These are phyloP conservation scores for Troides oblongomaculatus DNA, from an alignment of 2,888 invertebrate species.

Conservation along the genomic window DNA sequence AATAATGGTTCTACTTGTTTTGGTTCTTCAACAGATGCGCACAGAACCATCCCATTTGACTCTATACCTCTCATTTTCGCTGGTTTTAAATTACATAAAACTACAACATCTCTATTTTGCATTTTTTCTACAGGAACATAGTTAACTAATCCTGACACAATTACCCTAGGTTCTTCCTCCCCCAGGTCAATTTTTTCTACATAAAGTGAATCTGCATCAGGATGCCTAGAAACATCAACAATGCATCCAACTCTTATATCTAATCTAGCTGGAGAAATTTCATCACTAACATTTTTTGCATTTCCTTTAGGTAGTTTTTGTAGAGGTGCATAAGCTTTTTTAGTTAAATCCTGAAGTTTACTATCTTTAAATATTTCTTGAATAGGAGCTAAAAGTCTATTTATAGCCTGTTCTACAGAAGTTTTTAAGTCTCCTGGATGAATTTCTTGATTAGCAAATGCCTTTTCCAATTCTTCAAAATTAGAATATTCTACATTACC, in stretches of 20 bases:
- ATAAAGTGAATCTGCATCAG: slow-evolving; percentile 95
- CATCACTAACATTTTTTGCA: slow-evolving; percentile 62
- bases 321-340: slow-evolving; percentile 91
- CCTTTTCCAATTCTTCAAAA: slow-evolving; percentile 88
- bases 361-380: slow-evolving; percentile 90
- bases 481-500: slow-evolving; percentile 86
- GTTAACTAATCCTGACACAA: slow-evolving; percentile 95
- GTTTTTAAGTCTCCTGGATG: slow-evolving; percentile 97
- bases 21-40: slow-evolving; percentile 90
- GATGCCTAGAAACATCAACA: slow-evolving; percentile 90
- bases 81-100: slow-evolving; percentile 97
- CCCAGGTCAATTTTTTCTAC: slow-evolving; percentile 96
- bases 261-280: slow-evolving; percentile 86
- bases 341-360: slow-evolving; percentile 87
- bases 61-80: slow-evolving; percentile 96
- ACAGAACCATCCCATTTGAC: slow-evolving; percentile 96
- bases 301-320: slow-evolving; percentile 78
- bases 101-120: slow-evolving; percentile 92
- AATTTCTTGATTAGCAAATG: slow-evolving; percentile 89
- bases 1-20: slow-evolving; percentile 91
- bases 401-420: slow-evolving; percentile 91
- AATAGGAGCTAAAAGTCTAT: slow-evolving; percentile 92
- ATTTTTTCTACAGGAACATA: slow-evolving; percentile 94
- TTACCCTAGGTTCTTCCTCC: slow-evolving; percentile 84
- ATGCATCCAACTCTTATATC: slow-evolving; percentile 95